Conservation (phyloP, 2,888 invertebrate genomes). For the Alcis repandata region DNA sequence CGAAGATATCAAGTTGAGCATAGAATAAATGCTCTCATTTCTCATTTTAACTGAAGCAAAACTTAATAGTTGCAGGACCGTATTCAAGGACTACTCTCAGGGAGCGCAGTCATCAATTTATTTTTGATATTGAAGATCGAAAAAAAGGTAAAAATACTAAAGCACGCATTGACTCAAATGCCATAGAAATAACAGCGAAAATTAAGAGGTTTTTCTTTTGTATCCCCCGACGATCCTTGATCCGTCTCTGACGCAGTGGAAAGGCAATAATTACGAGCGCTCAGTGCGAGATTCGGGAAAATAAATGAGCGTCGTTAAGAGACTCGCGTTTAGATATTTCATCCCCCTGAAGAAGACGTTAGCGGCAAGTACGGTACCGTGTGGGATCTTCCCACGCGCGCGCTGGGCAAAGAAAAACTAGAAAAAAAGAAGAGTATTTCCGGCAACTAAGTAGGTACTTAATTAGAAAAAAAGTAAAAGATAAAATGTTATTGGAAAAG, state of each 20-base stretch:
- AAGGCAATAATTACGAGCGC: constrained; percentile 84
- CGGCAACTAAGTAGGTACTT: too few species aligned
- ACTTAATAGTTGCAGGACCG: constrained; percentile 72
- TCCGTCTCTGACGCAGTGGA: constrained; percentile 60
- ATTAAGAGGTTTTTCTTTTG: too few species aligned
- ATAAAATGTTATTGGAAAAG: too few species aligned
- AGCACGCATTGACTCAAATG: neutral
- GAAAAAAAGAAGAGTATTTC: neutral
- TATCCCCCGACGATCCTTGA: neutral
- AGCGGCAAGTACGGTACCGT: constrained; percentile 65
- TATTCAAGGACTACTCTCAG: neutral
- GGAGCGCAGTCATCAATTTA: neutral
- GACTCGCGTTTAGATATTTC: constrained; percentile 85
- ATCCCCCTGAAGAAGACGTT: constrained; percentile 84
- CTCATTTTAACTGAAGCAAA: constrained; percentile 84
- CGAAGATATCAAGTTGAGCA: constrained; percentile 82
- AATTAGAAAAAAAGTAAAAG: too few species aligned
- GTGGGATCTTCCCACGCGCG: constrained; percentile 77
- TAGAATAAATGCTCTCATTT: constrained; percentile 82
- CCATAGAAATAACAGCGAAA: too few species aligned
- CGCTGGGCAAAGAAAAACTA: constrained; percentile 65
- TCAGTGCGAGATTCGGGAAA: constrained; percentile 84
- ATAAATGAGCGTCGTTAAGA: constrained; percentile 85
- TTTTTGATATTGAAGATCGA: neutral
- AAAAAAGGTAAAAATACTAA: neutral